Base-by-base conservation (phyloP, 2,113 vertebrate species). In the Pterophyllum scalare region DNA sequence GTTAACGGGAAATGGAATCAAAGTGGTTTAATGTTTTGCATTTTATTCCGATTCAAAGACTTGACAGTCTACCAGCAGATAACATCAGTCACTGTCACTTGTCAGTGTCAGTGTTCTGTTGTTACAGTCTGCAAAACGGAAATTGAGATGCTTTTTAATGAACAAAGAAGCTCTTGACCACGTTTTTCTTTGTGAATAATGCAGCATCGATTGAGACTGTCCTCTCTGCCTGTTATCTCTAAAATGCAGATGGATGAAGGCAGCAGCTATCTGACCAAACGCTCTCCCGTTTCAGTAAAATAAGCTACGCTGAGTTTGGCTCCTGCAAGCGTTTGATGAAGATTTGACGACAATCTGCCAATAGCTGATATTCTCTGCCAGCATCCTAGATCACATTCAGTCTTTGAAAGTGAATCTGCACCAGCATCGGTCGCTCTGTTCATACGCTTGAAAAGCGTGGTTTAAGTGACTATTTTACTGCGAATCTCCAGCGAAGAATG, bases 161-260 rank as follows among this genome's bases (percentile, higher is more conserved):
- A 59, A 43, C 26, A 62, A 62, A 70, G 78, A 75, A 26, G 22
- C 54, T 59, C 20, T 60, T 46, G 19, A 59, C 26, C 72, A 64
- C 17, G 28, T 72, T 64, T 74, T 11, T 31, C 60, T 61, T 28
- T 4, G 31, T 59, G 56, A 56, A 65, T 76, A 31, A 40, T 2
- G 12, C 15, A 14, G 52, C 31, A 43, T 65, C 9, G 67, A 80
- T 79, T 81, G 5, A 28, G 43, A 75, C 54, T 67, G 52, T 33
- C 19, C 28, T 26, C 20, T 6, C 65, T 6, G 15, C 22, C 57
- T n/a, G 57, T 79, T 84, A 84, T 82, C 81, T 86, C 19, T 9
- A 1, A 19, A 14, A 75, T 81, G 81, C 86, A 84, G 89, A 82
- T 52, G 85, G 76, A 67, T 20, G 49, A 72, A 54, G 38, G 40